These are phyloP conservation scores for Glyphotaelius pellucidus DNA, from an alignment of 2,888 invertebrate genomes.

Conservation along the genomic window DNA sequence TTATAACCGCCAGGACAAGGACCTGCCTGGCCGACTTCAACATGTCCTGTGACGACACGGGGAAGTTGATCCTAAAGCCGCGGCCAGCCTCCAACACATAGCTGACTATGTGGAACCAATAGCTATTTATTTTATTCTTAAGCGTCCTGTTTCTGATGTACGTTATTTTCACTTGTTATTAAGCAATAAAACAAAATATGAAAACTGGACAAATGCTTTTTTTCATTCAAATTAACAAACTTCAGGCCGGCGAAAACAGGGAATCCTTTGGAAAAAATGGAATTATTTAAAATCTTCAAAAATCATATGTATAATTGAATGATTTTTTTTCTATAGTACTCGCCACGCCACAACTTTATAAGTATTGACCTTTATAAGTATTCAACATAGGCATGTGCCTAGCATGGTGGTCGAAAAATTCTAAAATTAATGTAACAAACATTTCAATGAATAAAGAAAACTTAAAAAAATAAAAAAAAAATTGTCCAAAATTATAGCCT, in stretches of 20 bases:
- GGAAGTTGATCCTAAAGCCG: conserved; percentile 95
- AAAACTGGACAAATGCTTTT: conserved; percentile 19
- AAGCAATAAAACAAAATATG: conserved; percentile 41
- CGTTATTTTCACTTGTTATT: conserved; percentile 51
- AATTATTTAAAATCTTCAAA: neutral
- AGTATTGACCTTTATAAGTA: too few species aligned
- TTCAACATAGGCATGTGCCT: too few species aligned
- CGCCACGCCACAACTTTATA: too few species aligned
- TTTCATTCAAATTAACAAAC: neutral
- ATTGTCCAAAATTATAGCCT: too few species aligned
- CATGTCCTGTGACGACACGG: conserved; percentile 98
- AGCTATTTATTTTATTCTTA: conserved; percentile 33
- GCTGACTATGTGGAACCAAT: neutral
- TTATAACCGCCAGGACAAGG: conserved; percentile 94
- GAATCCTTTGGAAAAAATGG: neutral
- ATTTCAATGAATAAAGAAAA: too few species aligned
- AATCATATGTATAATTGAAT: too few species aligned
- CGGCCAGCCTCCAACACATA: conserved; percentile 77
- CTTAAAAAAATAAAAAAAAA: too few species aligned
- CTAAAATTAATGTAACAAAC: too few species aligned
- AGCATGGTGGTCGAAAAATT: too few species aligned
- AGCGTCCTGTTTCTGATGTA: neutral
- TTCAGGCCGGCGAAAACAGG: neutral
- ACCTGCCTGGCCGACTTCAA: conserved; percentile 96
- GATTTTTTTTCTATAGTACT: too few species aligned